Percentiles rank a stretch among this genome's conserved stretches.
These are phyloP conservation scores for Xenentodon cancila DNA, from an alignment of 2,797 vertebrate species.

Conservation along the genomic window DNA sequence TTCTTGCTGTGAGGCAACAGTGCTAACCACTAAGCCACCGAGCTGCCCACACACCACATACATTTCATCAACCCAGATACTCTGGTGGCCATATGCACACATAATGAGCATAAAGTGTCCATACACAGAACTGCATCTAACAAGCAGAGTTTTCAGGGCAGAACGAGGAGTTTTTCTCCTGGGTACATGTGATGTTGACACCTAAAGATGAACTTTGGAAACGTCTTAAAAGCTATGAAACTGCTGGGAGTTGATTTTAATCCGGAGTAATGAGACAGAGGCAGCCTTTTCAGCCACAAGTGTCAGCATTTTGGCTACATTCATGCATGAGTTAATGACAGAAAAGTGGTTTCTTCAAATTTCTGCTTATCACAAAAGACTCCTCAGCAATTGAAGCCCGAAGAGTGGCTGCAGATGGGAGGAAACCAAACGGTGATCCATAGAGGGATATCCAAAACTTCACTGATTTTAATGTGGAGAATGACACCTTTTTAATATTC, in stretches of 20 bases:
- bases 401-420: constrained; percentile 13
- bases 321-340: constrained; percentile 17
- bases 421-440: constrained; percentile 12
- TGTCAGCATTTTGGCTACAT: background rate
- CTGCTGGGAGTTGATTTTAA: constrained; percentile 23
- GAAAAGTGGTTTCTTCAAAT: constrained; percentile 25
- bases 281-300: constrained; percentile 1
- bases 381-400: constrained; percentile 26
- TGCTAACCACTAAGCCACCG: too few species aligned
- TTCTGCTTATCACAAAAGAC: constrained; percentile 21
- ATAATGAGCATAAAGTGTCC: background rate
- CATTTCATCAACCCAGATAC: too few species aligned
- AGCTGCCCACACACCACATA: too few species aligned
- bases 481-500: constrained; percentile 4
- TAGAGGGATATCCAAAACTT: background rate
- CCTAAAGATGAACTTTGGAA: constrained; percentile 20
- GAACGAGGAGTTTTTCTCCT: too few species aligned
- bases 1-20: too few species aligned
- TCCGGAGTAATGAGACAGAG: constrained; percentile 6
- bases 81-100: too few species aligned
- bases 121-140: background rate
- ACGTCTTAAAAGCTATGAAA: constrained; percentile 9
- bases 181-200: background rate
- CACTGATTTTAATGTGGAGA: background rate
- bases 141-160: too few species aligned